These are phyloP conservation scores for Carpatolechia fugitivella DNA, from an alignment of 2,888 invertebrate species.

Conservation along the genomic window DNA sequence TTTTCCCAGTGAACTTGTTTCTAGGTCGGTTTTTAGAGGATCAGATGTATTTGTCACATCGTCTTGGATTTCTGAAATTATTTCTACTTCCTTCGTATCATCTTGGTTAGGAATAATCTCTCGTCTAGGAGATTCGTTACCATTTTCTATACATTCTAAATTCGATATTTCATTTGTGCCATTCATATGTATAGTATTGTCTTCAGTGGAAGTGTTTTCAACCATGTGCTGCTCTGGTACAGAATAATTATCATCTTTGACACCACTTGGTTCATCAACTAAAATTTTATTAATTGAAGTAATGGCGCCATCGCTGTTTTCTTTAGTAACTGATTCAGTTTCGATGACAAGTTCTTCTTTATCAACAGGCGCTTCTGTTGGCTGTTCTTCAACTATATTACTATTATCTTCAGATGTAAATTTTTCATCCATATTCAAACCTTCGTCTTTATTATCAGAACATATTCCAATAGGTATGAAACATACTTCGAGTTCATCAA, in stretches of 20 bases:
- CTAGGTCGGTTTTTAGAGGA: conserved; percentile 4
- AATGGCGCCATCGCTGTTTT: not conserved
- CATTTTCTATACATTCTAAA: not conserved
- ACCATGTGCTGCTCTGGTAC: not conserved
- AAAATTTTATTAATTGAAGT: conserved; percentile 6
- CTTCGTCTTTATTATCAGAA: no score
- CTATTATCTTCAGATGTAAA: not conserved
- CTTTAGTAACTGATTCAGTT: not conserved
- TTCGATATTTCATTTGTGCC: not conserved
- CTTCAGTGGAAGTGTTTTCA: not conserved
- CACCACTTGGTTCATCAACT: conserved; percentile 4
- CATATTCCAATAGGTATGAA: not conserved
- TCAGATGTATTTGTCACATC: conserved; percentile 10
- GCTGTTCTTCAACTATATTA: not conserved
- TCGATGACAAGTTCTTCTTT: not conserved
- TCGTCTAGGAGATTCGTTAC: not conserved
- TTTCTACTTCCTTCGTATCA: not conserved
- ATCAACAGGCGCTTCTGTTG: not conserved
- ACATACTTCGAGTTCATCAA: not conserved
- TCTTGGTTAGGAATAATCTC: not conserved
- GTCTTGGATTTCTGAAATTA: conserved; percentile 12
- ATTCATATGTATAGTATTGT: conserved; percentile 1
- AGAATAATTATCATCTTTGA: conserved; percentile 7
- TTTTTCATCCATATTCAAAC: not conserved
- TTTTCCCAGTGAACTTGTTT: conserved; percentile 17